These are phyloP conservation scores for Xiphophorus hellerii DNA, from an alignment of 2,113 vertebrate species.

Conservation along the genomic window DNA sequence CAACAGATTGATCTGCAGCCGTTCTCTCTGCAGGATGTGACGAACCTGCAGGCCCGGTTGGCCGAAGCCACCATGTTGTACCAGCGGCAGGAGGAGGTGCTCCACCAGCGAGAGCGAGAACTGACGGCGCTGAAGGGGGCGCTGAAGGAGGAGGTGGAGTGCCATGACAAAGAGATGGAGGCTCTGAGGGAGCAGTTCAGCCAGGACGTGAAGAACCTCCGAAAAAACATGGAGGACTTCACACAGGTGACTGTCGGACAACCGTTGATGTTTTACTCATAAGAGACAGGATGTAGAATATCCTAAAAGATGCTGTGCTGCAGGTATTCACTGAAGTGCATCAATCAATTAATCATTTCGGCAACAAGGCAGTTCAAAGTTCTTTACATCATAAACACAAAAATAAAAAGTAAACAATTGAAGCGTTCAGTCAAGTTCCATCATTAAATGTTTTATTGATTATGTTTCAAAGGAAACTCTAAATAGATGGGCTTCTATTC, in stretches of 20 bases:
- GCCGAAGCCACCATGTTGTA: slow-evolving; percentile 79
- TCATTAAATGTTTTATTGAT: too few relatives aligned
- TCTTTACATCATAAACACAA: too few relatives aligned
- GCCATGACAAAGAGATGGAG: slow-evolving; percentile 82
- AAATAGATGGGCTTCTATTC: too few relatives aligned
- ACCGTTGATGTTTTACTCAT: background rate
- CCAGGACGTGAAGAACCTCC: slow-evolving; percentile 84
- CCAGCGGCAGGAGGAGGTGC: slow-evolving; percentile 84
- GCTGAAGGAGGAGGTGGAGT: slow-evolving; percentile 84
- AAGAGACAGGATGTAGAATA: too few relatives aligned
- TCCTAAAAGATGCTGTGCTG: background rate
- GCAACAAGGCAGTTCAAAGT: too few relatives aligned
- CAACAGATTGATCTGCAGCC: background rate
- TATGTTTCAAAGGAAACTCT: too few relatives aligned
- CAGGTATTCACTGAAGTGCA: background rate
- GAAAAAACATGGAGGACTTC: slow-evolving; percentile 85
- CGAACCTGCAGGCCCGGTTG: slow-evolving; percentile 84
- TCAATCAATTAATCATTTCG: too few relatives aligned
- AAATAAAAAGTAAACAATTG: too few relatives aligned
- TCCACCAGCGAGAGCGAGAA: slow-evolving; percentile 82
- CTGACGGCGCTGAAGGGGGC: slow-evolving; percentile 84
- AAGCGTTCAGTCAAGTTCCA: too few relatives aligned
- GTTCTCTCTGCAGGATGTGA: slow-evolving; percentile 80
- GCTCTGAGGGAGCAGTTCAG: slow-evolving; percentile 86
- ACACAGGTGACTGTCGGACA: slow-evolving; percentile 79